Evolutionary conservation across 2,113 vertebrate genomes (phyloP), one percentile per base, ranked within the genome.

Genomic region (Nipponia nippon): DNA sequence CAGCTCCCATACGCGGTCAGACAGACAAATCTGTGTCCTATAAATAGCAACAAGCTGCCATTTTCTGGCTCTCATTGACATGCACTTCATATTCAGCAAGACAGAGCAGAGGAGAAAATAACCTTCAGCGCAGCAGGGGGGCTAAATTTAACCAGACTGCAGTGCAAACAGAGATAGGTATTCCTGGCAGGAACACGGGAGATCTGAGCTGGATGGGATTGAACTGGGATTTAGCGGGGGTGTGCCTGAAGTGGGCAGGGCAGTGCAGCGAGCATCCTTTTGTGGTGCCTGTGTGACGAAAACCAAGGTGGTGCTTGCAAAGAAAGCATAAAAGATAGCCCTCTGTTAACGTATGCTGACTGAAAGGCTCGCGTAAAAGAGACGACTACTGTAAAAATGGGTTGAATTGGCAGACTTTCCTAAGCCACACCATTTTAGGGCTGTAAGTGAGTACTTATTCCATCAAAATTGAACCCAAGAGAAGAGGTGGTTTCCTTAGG

Each of bases 51-150:
- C 56, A 32, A 11, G 25, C 70, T 69, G 93, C 91, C 86, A 65
- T 95, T 89, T 82, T 72, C 89, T 67, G 83, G 38, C 91, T 95
- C 53, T 89, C 94, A 61, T 75, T 78, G 83, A 69, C 95, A 73
- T 34, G 75, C 83, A 22, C 87, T 56, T 66, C 5, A 18, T 80
- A 95, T 73, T 89, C 91, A 87, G 91, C 6, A 62, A 96, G 95
- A 83, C 87, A 66, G 90, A 94, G 83, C 80, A 52, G 95, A 95
- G 95, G 94, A 93, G 94, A 96, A 95, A 95, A 95, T 70, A 79
- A 91, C 96, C 95, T 95, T 86, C 87, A 73, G 85, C 13, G 0
- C 82, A 11, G 77, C 9, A 15, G 18, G 23, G 66, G 73, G 55
- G 75, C 34, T 75, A 65, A 83, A 63, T 59, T 61, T 52, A 82